These are phyloP conservation scores for Disparrhopalites patrizii DNA, from an alignment of 2,888 invertebrate genomes.

Conservation along the genomic window DNA sequence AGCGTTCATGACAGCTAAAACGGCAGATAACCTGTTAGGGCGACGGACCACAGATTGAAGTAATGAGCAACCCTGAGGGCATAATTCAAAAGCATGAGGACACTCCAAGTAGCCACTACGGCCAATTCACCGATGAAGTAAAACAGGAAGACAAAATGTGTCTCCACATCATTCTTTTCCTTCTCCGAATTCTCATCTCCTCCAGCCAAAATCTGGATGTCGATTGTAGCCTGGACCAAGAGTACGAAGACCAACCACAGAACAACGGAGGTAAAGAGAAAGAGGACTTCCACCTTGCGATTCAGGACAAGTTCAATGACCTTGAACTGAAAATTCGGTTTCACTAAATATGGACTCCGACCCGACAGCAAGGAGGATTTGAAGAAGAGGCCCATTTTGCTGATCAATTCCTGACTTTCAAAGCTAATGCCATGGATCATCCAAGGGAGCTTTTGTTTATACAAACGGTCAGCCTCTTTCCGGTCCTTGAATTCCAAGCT, in stretches of 20 bases:
- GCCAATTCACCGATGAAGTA: constrained; percentile 8
- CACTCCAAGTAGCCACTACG: constrained; percentile 12
- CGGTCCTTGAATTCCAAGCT: not conserved
- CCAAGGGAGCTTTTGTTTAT: constrained; percentile 11
- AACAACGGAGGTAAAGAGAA: constrained; percentile 6
- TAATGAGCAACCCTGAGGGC: constrained; percentile 17
- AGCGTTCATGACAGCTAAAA: no score
- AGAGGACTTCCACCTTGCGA: constrained; percentile 15
- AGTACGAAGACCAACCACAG: constrained; percentile 17
- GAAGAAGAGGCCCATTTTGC: not conserved
- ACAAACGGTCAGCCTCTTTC: not conserved
- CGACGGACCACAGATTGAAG: constrained; percentile 13
- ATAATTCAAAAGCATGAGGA: constrained; percentile 20
- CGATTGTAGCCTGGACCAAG: constrained; percentile 1
- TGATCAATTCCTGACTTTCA: constrained; percentile 16
- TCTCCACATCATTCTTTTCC: constrained; percentile 1
- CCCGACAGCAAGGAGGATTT: not conserved
- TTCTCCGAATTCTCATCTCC: not conserved
- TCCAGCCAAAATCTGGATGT: not conserved
- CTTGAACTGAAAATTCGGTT: not conserved
- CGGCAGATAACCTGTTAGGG: not conserved
- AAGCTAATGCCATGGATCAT: constrained; percentile 19
- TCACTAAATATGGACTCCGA: constrained; percentile 1
- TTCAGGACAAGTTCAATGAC: constrained; percentile 10
- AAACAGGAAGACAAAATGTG: not conserved